phyloP scores from a whole-genome alignment of 2,113 vertebrate species.

The Bucco capensis region DNA sequence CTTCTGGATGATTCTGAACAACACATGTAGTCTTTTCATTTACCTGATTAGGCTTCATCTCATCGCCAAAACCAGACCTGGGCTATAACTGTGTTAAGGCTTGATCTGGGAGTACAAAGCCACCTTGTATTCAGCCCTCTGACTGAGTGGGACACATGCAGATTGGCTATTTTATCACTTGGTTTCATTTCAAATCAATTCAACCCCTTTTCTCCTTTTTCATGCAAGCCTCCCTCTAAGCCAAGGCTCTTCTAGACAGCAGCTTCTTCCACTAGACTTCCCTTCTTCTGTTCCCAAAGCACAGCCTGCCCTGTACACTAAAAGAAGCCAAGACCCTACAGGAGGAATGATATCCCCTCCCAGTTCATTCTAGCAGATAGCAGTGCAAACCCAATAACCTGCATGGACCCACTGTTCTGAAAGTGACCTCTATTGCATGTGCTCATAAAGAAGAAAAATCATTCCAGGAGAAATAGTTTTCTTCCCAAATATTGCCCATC shows the following conservation, averaged over 20 bases:
- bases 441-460: not conserved
- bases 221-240: not conserved
- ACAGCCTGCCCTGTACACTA: not conserved
- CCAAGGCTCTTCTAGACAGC: not conserved
- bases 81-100: not conserved
- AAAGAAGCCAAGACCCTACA: not conserved
- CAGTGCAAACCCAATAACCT: not conserved
- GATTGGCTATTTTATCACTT: not conserved
- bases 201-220: not conserved
- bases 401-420: not conserved
- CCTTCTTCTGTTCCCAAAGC: not conserved
- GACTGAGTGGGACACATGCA: not conserved
- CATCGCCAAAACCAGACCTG: not conserved
- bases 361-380: not conserved
- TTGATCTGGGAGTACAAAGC: not conserved
- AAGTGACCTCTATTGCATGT: not conserved
- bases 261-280: not conserved
- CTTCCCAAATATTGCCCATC: not conserved
- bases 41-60: not conserved
- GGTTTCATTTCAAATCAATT: not conserved
- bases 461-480: not conserved
- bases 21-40: not conserved
- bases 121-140: not conserved
- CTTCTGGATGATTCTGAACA: not conserved
- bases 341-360: not conserved